These are phyloP conservation scores for Meloidogyne exigua DNA, from an alignment of 1,140 invertebrate genomes.

Conservation along the genomic window DNA sequence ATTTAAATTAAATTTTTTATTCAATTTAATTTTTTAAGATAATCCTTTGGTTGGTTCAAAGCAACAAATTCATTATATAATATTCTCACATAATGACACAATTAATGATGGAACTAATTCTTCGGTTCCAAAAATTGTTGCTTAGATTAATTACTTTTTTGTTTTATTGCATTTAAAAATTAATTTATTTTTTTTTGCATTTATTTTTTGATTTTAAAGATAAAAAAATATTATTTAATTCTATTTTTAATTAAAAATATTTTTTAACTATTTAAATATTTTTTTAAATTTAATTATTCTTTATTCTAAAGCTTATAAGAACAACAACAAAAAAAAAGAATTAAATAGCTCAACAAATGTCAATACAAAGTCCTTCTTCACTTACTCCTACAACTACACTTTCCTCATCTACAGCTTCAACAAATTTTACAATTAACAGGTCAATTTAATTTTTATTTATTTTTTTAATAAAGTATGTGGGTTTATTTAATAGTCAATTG, in stretches of 20 bases:
- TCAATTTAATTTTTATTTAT: constrained; percentile 13
- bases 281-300: too few relatives aligned
- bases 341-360: neutral
- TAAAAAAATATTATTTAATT: too few relatives aligned
- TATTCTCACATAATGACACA: neutral
- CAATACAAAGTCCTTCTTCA: neutral
- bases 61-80: neutral
- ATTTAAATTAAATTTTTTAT: too few relatives aligned
- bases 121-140: neutral
- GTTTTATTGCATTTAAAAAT: neutral
- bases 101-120: neutral
- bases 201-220: neutral
- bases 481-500: neutral
- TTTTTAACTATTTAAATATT: too few relatives aligned
- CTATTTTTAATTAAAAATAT: too few relatives aligned
- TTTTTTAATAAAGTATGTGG: neutral
- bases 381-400: neutral
- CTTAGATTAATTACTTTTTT: neutral
- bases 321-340: too few relatives aligned
- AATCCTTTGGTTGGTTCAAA: neutral
- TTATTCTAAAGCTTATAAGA: too few relatives aligned
- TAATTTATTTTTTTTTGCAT: neutral
- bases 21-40: neutral
- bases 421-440: constrained; percentile 36
- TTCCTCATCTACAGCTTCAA: neutral